Evolutionary conservation across 2,113 vertebrate genomes (phyloP).

Genomic region (Cyanoliseus patagonus): DNA sequence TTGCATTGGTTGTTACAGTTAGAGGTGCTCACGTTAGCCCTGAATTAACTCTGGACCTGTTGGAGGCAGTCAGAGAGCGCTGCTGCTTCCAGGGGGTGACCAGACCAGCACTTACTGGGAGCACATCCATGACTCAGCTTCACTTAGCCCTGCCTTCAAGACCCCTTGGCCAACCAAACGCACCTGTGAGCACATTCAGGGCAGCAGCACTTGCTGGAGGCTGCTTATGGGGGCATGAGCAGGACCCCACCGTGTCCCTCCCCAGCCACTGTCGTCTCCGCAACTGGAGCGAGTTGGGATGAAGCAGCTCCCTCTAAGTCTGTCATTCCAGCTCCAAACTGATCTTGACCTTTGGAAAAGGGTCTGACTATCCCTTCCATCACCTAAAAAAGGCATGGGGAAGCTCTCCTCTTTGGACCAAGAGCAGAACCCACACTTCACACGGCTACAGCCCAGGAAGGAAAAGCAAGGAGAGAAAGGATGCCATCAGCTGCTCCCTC

Average conservation of each 20-base stretch:
- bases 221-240: rapidly evolving
- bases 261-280: neutral
- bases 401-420: neutral
- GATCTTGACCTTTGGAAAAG: neutral
- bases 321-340: neutral
- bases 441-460: neutral
- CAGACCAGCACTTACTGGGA: neutral
- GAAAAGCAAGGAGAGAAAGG: neutral
- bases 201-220: neutral
- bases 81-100: neutral
- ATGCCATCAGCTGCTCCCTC: neutral
- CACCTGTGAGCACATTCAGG: neutral
- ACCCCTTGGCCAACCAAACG: neutral
- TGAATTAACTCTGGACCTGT: neutral
- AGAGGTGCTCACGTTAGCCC: neutral
- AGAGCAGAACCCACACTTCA: neutral
- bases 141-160: neutral
- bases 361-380: neutral
- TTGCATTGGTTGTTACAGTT: neutral
- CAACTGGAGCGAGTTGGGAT: neutral
- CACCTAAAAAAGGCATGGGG: neutral
- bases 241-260: rapidly evolving
- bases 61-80: neutral
- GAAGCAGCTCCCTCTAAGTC: neutral
- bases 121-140: neutral